Conservation (phyloP, 2,888 invertebrate genomes). For the Lagria hirta region DNA sequence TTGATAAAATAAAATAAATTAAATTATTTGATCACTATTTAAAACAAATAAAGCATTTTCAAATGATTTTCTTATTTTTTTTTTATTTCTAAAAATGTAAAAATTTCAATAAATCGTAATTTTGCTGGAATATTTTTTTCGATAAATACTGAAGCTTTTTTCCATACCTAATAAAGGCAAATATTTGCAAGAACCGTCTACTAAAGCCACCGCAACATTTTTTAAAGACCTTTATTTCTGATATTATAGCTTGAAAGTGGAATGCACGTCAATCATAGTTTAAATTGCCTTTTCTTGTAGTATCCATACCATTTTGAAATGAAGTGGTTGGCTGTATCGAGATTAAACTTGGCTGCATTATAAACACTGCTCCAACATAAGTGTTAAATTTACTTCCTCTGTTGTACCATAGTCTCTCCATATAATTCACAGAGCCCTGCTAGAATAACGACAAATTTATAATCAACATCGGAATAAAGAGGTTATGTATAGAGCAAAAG, state of each 20-base stretch:
- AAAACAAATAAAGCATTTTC: too few species aligned
- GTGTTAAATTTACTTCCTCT: slow-evolving; percentile 36
- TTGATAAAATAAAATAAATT: too few species aligned
- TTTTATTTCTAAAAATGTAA: too few species aligned
- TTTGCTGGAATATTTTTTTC: too few species aligned
- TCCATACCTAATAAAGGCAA: too few species aligned
- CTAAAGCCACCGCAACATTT: too few species aligned
- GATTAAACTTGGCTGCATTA: slow-evolving; percentile 22
- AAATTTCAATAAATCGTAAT: too few species aligned
- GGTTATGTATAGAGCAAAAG: slow-evolving; percentile 34
- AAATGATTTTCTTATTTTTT: too few species aligned
- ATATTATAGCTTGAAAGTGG: slow-evolving; percentile 12
- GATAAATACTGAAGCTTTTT: too few species aligned
- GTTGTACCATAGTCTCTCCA: slow-evolving; percentile 19
- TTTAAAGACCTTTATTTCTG: too few species aligned
- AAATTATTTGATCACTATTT: too few species aligned
- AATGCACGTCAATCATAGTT: slow-evolving; percentile 16
- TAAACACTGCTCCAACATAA: slow-evolving; percentile 23
- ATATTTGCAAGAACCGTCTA: too few species aligned
- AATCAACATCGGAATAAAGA: slow-evolving; percentile 38
- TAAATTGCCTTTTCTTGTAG: slow-evolving; percentile 21
- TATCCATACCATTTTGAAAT: slow-evolving; percentile 13
- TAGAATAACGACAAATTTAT: slow-evolving; percentile 38
- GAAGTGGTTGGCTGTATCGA: slow-evolving; percentile 23
- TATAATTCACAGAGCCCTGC: slow-evolving; percentile 34